These are phyloP conservation scores for Kryptopterus vitreolus DNA, from an alignment of 2,797 vertebrate species.

Conservation along the genomic window DNA sequence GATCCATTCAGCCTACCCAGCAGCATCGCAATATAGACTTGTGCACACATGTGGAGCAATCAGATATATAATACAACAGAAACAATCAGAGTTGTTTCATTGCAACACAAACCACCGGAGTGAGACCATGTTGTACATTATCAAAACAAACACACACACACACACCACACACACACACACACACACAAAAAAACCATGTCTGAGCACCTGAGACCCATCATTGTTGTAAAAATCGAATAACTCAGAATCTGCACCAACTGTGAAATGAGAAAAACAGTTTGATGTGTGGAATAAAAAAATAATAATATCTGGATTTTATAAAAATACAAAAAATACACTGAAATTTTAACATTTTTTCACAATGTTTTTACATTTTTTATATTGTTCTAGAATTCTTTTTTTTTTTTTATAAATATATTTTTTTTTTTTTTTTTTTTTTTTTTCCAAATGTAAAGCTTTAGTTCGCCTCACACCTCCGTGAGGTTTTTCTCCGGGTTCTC, in stretches of 20 bases:
- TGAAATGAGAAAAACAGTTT: conserved; percentile 13
- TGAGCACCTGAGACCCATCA: conserved; percentile 7
- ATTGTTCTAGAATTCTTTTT: too few relatives aligned
- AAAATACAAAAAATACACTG: conserved; percentile 12
- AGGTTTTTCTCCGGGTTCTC: too few relatives aligned
- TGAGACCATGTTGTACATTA: conserved; percentile 9
- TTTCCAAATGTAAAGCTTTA: too few relatives aligned
- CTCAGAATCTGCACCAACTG: not conserved
- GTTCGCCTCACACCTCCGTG: too few relatives aligned
- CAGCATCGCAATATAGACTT: conserved; percentile 8
- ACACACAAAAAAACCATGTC: not conserved
- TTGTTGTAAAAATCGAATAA: conserved; percentile 13
- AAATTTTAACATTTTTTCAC: too few relatives aligned
- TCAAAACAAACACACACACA: not conserved
- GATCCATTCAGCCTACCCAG: conserved; percentile 7
- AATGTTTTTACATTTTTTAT: too few relatives aligned
- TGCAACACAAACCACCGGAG: conserved; percentile 16
- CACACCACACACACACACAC: conserved; percentile 10
- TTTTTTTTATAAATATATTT: too few relatives aligned
- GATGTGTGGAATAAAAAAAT: not conserved
- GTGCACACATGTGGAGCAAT: conserved; percentile 44
- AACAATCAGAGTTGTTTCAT: not conserved
- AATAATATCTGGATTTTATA: not conserved
- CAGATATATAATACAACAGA: conserved; percentile 29
- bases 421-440: too few relatives aligned